Percentiles rank a stretch among this genome's conserved stretches.
Conservation (phyloP, 1,140 invertebrate species). For the Pseudomyrmex gracilis region DNA sequence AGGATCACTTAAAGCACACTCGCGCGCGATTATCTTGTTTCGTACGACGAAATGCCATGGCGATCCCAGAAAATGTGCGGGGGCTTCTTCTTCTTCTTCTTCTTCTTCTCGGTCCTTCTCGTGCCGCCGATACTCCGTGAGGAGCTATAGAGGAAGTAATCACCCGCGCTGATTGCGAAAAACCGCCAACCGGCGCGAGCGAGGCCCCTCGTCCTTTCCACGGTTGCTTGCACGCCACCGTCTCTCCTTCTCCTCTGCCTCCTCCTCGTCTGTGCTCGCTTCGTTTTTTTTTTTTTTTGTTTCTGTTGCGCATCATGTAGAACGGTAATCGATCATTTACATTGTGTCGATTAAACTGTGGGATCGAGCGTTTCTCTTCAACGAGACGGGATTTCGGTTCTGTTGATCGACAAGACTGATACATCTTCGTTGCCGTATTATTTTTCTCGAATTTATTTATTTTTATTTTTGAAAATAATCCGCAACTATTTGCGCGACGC, state of each 20-base stretch:
- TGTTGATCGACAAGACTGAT: neutral
- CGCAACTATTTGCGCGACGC: neutral
- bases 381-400: neutral
- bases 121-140: constrained; percentile 34
- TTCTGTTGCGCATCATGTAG: constrained; percentile 17
- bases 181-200: constrained; percentile 42
- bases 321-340: constrained; percentile 44
- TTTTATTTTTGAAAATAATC: neutral
- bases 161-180: constrained; percentile 61
- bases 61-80: constrained; percentile 56
- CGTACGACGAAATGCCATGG: constrained; percentile 58
- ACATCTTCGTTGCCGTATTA: neutral
- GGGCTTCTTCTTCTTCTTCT: constrained; percentile 9
- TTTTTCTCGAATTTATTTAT: neutral
- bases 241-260: neutral
- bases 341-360: constrained; percentile 35
- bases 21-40: constrained; percentile 49
- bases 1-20: constrained; percentile 23
- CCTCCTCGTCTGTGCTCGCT: neutral
- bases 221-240: constrained; percentile 42
- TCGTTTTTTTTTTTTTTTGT: too few species aligned
- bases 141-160: constrained; percentile 61
- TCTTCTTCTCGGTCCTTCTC: constrained; percentile 37
- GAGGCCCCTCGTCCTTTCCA: constrained; percentile 37
- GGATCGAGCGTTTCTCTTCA: neutral